Evolutionary conservation across 92 coral and sea anemone species (phyloP), one percentile per base, ranked within the genome.

Genomic region (Diadumene lineata): DNA sequence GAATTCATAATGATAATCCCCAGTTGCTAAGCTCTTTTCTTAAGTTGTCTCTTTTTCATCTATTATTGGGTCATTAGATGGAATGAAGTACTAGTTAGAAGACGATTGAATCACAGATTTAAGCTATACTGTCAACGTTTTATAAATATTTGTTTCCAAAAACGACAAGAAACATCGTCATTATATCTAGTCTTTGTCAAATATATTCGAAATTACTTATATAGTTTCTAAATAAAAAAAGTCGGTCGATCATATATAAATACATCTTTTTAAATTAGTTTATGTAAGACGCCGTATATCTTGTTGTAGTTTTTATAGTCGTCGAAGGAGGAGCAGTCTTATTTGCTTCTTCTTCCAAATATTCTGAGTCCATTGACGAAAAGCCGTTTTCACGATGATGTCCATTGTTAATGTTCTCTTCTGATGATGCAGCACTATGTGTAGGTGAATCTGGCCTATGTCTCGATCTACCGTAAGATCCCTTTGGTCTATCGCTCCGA

Each of bases 401-500:
- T n/a, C n/a, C n/a, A n/a, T 44, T 53, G 19, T 72, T 51, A 34
- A 50, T 31, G 15, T 51, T 67, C 34, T 63, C 76, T 3, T 79
- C 64, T 21, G 73, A 50, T 28, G 74, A 44, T 15, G 84, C 66
- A 25, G 71, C 19, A 19, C 62, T 61, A 50, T 38, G 58, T 43
- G 69, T 60, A 16, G 69, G 68, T 19, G 58, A 53, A 38, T 58
- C 64, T 22, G 64, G 1, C n/a, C 19, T 15, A 19, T 27, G 1
- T 1, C 71, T 71, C 27, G 64, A 61, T 69, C 97, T 68, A 27
- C 93, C 89, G 69, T 83, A 88, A 1, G 97, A 89, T 11, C 86
- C 97, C 30, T 89, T 86, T 1, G 97, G 97, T 31, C 97, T 58
- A 57, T 81, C 90, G 19, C 77, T 50, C 31, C 88, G 90, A 13